These are phyloP conservation scores for Sternotherus odoratus DNA, from an alignment of 2,797 vertebrate species.

Conservation along the genomic window DNA sequence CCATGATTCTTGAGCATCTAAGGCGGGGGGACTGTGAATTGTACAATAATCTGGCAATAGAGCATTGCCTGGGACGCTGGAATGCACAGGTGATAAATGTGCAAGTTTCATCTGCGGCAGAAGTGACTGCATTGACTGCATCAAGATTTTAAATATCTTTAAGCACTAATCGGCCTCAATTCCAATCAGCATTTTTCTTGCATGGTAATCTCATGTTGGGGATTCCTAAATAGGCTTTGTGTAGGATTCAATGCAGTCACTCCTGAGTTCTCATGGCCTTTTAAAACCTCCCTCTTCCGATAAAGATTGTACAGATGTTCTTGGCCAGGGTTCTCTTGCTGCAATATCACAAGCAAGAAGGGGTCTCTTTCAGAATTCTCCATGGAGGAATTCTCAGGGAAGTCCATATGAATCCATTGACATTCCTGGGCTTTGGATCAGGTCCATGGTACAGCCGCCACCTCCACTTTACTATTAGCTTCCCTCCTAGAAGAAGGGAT, in stretches of 20 bases:
- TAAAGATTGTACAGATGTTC: not conserved
- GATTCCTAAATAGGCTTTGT: conserved; percentile 8
- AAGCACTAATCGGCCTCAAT: conserved; percentile 19
- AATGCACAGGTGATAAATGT: conserved; percentile 9
- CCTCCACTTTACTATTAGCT: conserved; percentile 8
- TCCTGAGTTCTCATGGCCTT: conserved; percentile 7
- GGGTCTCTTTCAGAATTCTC: not conserved
- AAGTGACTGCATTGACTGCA: not conserved
- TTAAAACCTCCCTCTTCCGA: not conserved
- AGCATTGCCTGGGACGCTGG: not conserved
- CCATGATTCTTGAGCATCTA: not conserved
- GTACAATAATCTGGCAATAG: rapidly evolving
- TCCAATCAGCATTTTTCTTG: conserved; percentile 40
- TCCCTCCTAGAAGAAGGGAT: not conserved
- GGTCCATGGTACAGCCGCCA: not conserved
- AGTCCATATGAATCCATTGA: too few species aligned
- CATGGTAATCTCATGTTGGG: conserved; percentile 1
- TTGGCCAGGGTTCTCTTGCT: not conserved
- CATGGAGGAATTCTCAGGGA: not conserved
- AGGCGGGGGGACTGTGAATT: not conserved
- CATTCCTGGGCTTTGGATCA: conserved; percentile 7
- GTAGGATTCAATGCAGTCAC: conserved; percentile 3
- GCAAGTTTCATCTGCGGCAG: not conserved
- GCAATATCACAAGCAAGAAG: rapidly evolving
- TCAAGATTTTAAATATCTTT: conserved; percentile 1